Percentiles rank a stretch among this genome's conserved stretches.
phyloP scores from a whole-genome alignment of 2,797 vertebrate species.

The Parambassis ranga region DNA sequence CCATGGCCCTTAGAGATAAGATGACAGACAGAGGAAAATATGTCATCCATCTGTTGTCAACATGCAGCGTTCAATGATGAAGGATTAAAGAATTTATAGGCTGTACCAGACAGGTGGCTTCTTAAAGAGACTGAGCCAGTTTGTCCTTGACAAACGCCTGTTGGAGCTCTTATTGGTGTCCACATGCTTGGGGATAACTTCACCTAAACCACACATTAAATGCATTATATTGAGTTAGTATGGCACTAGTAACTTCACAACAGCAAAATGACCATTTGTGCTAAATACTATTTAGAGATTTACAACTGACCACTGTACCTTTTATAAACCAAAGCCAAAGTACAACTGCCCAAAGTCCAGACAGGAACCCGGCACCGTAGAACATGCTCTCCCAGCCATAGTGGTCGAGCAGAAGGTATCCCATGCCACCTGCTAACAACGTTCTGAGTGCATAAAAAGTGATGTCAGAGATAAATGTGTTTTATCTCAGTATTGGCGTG shows the following conservation, averaged over 20 bases:
- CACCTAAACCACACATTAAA: conserved; percentile 62
- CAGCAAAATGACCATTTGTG: neutral
- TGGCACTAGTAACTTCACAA: neutral
- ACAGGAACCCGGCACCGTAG: conserved; percentile 82
- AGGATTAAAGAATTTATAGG: neutral
- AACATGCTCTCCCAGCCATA: conserved; percentile 91
- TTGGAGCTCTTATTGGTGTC: conserved; percentile 43
- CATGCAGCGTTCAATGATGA: neutral
- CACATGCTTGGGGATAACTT: conserved; percentile 54
- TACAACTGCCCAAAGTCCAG: conserved; percentile 84
- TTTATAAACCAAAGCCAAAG: conserved; percentile 84
- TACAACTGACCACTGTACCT: conserved; percentile 60
- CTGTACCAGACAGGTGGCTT: conserved; percentile 86
- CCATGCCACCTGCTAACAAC: conserved; percentile 84
- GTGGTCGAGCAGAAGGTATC: conserved; percentile 85
- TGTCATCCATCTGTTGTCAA: too few species aligned
- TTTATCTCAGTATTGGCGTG: neutral
- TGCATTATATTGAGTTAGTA: neutral
- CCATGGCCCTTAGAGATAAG: conserved; percentile 82
- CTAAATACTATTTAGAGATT: neutral
- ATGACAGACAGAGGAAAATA: neutral
- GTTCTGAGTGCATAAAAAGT: conserved; percentile 73
- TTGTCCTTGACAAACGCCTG: conserved; percentile 65
- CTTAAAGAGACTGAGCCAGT: conserved; percentile 82
- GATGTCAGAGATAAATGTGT: neutral